Evolutionary conservation across 2,797 vertebrate species (phyloP).

Genomic region (Mastacembelus armatus): DNA sequence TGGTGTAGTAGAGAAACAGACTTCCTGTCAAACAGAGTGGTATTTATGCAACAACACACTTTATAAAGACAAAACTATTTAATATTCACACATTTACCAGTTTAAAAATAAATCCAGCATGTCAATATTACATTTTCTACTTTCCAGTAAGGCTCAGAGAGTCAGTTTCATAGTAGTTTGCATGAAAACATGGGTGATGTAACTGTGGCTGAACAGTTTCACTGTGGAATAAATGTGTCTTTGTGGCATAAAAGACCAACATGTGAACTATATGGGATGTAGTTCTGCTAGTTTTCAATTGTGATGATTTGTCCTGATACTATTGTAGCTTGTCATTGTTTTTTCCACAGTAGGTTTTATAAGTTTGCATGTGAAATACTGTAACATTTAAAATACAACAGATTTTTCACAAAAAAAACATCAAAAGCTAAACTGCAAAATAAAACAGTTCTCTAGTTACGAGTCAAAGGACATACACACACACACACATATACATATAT

Average conservation of each 20-base stretch:
- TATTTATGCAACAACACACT: background rate
- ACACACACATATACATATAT: too few relatives aligned
- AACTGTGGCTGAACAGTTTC: background rate
- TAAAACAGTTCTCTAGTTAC: background rate
- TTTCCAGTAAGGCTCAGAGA: background rate
- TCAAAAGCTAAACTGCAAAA: background rate
- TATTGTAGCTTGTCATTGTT: too few relatives aligned
- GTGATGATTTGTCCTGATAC: too few relatives aligned
- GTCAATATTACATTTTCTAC: background rate
- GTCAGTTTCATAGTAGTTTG: background rate
- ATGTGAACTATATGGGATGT: too few relatives aligned
- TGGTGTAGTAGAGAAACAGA: conserved; percentile 21
- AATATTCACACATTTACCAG: background rate
- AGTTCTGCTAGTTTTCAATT: too few relatives aligned
- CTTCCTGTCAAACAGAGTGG: conserved; percentile 59
- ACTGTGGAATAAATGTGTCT: background rate
- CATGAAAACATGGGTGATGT: background rate
- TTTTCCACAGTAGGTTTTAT: too few relatives aligned
- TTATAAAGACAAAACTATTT: background rate
- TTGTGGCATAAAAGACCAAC: background rate
- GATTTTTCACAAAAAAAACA: background rate
- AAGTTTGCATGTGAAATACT: too few relatives aligned
- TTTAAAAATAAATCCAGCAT: background rate
- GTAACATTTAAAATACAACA: too few relatives aligned
- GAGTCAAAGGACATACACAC: background rate